Conservation (phyloP, 2,113 vertebrate species). For the Dendropsophus ebraccatus region DNA sequence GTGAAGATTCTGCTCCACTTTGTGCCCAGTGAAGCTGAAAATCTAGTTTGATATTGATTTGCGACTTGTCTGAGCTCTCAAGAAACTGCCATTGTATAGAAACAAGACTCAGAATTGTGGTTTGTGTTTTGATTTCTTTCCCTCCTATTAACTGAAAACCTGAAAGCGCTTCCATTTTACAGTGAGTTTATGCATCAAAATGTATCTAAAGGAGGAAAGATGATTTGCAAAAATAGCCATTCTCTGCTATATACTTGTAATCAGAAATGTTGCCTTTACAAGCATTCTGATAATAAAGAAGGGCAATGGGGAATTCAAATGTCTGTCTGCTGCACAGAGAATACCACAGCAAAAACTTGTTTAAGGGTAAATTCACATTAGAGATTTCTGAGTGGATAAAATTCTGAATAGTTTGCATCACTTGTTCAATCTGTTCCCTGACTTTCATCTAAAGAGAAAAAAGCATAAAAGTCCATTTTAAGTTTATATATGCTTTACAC, state of each 20-base stretch:
- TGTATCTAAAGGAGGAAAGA: background rate
- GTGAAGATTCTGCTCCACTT: background rate
- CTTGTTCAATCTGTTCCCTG: too few species aligned
- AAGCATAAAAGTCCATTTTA: too few species aligned
- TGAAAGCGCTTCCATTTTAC: background rate
- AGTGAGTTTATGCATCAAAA: background rate
- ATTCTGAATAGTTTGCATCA: too few species aligned
- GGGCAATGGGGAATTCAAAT: background rate
- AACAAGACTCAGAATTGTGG: background rate
- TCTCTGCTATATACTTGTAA: background rate
- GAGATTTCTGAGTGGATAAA: too few species aligned
- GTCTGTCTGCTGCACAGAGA: too few species aligned
- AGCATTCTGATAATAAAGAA: background rate
- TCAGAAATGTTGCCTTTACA: background rate
- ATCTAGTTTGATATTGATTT: background rate
- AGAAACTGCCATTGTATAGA: background rate
- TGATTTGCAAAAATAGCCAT: background rate
- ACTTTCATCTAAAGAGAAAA: too few species aligned
- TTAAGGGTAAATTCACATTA: too few species aligned
- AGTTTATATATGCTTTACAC: too few species aligned
- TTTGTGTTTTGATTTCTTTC: background rate
- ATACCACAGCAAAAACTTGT: too few species aligned
- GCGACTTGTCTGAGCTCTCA: background rate
- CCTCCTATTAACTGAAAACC: background rate
- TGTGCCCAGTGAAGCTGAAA: background rate